These are phyloP conservation scores for Mormyrops boulengeri DNA, from an alignment of 2,797 vertebrate genomes.

Conservation along the genomic window DNA sequence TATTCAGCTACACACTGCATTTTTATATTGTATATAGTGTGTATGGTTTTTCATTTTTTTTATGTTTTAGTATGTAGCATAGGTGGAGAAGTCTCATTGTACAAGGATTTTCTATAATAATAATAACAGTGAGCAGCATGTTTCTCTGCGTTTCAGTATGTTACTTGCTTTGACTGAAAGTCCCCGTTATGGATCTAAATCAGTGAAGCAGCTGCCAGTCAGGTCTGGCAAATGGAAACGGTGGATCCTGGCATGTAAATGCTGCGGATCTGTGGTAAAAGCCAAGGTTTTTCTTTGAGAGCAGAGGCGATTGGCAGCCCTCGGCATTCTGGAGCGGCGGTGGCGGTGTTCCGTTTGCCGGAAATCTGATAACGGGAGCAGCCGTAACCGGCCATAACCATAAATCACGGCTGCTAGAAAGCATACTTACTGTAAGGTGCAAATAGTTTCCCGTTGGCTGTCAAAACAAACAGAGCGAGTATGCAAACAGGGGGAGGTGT, in stretches of 20 bases:
- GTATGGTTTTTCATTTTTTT: not conserved
- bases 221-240: not conserved
- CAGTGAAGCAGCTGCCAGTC: not conserved
- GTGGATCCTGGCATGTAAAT: not conserved
- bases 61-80: not conserved
- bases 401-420: not conserved
- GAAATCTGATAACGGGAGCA: not conserved
- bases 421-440: slow-evolving; percentile 6
- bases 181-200: not conserved
- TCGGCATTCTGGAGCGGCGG: not conserved
- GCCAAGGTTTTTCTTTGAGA: not conserved
- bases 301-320: not conserved
- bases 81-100: not conserved
- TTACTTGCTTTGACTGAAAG: not conserved
- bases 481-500: not conserved
- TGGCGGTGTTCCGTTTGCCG: not conserved
- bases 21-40: not conserved
- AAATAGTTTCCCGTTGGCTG: not conserved
- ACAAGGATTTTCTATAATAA: not conserved
- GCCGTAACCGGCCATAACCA: not conserved
- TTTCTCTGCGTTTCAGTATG: not conserved
- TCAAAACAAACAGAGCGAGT: not conserved
- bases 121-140: not conserved
- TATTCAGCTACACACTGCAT: not conserved
- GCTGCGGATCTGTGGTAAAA: not conserved